phyloP scores from a whole-genome alignment of 2,888 invertebrate species.

The Amblyteles armatorius region DNA sequence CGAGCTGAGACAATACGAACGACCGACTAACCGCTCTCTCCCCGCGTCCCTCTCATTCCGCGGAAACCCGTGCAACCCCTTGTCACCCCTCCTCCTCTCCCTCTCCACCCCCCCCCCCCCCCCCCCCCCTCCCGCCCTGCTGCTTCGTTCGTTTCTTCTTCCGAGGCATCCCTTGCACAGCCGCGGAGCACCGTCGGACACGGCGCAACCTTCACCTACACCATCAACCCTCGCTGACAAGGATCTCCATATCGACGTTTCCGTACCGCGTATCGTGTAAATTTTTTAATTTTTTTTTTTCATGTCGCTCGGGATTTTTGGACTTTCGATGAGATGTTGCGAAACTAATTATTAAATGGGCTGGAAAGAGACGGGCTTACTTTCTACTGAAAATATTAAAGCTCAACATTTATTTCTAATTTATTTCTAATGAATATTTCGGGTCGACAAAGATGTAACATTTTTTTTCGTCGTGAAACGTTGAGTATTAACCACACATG shows the following conservation, averaged over 20 bases:
- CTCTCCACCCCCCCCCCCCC: constrained; percentile 13
- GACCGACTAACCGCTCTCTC: constrained; percentile 57
- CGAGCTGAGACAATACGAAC: constrained; percentile 64
- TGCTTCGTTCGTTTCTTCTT: constrained; percentile 59
- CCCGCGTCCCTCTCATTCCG: constrained; percentile 66
- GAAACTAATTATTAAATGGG: too few relatives aligned
- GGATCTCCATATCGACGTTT: constrained; percentile 24
- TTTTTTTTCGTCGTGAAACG: too few relatives aligned
- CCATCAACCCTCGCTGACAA: constrained; percentile 1
- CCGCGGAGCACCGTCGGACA: constrained; percentile 26
- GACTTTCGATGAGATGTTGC: too few relatives aligned
- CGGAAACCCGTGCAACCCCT: constrained; percentile 67
- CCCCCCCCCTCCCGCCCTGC: constrained; percentile 38
- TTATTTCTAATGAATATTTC: too few relatives aligned
- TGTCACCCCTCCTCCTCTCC: constrained; percentile 34
- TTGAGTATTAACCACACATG: too few relatives aligned
- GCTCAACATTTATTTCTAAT: too few relatives aligned
- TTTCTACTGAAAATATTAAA: too few relatives aligned
- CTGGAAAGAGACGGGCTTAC: too few relatives aligned
- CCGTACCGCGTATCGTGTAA: neutral
- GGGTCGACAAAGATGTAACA: too few relatives aligned
- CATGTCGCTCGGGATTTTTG: neutral
- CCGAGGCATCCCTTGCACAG: constrained; percentile 66
- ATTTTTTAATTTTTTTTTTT: neutral
- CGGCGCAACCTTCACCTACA: constrained; percentile 11